Base-by-base conservation (phyloP, 2,888 invertebrate species). In the Dugesia japonica region DNA sequence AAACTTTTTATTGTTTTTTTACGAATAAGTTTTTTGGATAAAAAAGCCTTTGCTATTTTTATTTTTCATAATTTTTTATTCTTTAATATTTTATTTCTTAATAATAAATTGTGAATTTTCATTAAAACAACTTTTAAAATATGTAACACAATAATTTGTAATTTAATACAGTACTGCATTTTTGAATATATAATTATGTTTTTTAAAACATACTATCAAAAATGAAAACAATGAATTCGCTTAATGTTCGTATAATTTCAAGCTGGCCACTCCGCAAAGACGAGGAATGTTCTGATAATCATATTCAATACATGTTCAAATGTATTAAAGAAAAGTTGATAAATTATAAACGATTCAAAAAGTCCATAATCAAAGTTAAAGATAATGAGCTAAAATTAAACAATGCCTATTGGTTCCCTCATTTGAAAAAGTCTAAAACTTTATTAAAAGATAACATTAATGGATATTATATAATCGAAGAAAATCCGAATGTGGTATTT, bases 291-390 rank as follows among this genome's bases (percentile, higher is more conserved):
- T 13, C 56, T 4, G 56, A 56, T 9, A 56, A 23, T 56, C 56
- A 56, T n/a, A 23, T 56, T 56, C 56, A 56, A 56, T 56, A 56
- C 17, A 56, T 56, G 23, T 23, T 56, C 7, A 4, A n/a, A 56
- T 56, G 56, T 56, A 56, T 56, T 20, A 56, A 23, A 56, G 56
- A 56, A 9, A 56, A 56, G 17, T 23, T 56, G 7, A 4, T 23
- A n/a, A 56, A 56, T 56, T n/a, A 56, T n/a, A 56, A 56, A 56
- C 4, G n/a, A 56, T 56, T 56, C 23, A 56, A 56, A n/a, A 56
- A 56, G 23, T 56, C 56, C 9, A 1, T 9, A 56, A 4, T 56
- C 1, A 56, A 56, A 56, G 17, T 56, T 56, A 56, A 56, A 56
- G 56, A 56, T 20, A 56, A n/a, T 56, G 56, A 56, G 17, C 56